phyloP scores from a whole-genome alignment of 2,888 invertebrate species.

The Lissonota sp. region DNA sequence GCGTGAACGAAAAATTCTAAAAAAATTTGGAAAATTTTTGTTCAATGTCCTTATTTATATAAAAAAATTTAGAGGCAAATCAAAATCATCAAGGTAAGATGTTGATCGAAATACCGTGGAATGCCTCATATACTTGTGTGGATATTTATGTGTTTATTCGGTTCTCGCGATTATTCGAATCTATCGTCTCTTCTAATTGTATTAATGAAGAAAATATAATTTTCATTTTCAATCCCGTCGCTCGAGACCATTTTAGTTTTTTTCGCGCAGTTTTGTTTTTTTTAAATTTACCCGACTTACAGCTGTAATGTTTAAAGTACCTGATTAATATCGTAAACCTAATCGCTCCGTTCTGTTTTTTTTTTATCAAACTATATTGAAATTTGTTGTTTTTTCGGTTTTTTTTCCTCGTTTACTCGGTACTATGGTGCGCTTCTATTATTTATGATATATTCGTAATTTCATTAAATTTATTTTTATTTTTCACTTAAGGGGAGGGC shows the following conservation, averaged over 20 bases:
- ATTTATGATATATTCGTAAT: slow-evolving; percentile 62
- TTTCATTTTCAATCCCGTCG: slow-evolving; percentile 48
- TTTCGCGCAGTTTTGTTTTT: slow-evolving; percentile 18
- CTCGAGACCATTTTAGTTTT: slow-evolving; percentile 11
- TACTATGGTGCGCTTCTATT: slow-evolving; percentile 61
- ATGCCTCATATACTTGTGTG: slow-evolving; percentile 19
- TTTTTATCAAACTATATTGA: slow-evolving; percentile 70
- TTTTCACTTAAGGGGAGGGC: neutral
- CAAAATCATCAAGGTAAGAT: no score
- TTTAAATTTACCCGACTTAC: slow-evolving; percentile 19
- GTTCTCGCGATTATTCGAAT: slow-evolving; percentile 32
- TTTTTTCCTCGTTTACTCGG: slow-evolving; percentile 46
- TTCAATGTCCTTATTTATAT: no score
- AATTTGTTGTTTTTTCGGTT: slow-evolving; percentile 32
- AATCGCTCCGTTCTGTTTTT: slow-evolving; percentile 69
- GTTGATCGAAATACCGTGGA: slow-evolving; percentile 40
- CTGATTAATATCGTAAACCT: slow-evolving; percentile 66
- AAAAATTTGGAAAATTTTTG: no score
- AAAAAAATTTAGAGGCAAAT: no score
- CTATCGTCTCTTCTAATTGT: slow-evolving; percentile 35
- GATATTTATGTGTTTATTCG: slow-evolving; percentile 6
- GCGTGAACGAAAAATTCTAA: no score
- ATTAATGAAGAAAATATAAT: slow-evolving; percentile 58
- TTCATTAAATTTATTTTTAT: slow-evolving; percentile 47
- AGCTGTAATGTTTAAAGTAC: slow-evolving; percentile 43